Percentiles rank a stretch among this genome's conserved stretches.
These are phyloP conservation scores for Luehdorfia chinensis DNA, from an alignment of 1,140 invertebrate genomes.

Conservation along the genomic window DNA sequence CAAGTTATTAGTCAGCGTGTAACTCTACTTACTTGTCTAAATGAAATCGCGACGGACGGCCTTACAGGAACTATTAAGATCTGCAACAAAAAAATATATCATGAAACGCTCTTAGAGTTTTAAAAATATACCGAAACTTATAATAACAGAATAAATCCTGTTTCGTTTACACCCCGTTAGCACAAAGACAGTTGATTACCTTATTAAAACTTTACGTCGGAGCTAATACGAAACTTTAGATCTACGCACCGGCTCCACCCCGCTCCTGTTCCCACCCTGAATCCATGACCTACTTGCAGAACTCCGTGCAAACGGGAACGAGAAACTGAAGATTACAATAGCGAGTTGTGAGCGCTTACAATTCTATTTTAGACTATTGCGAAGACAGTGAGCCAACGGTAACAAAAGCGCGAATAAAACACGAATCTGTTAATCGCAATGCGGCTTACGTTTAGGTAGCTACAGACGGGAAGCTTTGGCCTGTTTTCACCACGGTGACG, in stretches of 20 bases:
- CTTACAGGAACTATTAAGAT: slow-evolving; percentile 48
- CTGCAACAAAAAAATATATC: slow-evolving; percentile 27
- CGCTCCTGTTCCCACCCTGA: not conserved
- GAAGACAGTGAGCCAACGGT: not conserved
- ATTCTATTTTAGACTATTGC: slow-evolving; percentile 7
- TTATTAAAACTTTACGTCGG: too few species aligned
- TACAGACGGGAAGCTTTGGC: too few species aligned
- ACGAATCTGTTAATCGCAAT: too few species aligned
- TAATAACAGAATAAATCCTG: too few species aligned
- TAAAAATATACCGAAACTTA: too few species aligned
- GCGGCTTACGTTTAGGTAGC: too few species aligned
- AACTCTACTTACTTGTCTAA: slow-evolving; percentile 52
- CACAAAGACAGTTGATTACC: too few species aligned
- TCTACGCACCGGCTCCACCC: not conserved
- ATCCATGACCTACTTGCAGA: slow-evolving; percentile 6
- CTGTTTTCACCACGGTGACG: too few species aligned
- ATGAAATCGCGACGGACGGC: slow-evolving; percentile 46
- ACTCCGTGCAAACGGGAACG: slow-evolving; percentile 1
- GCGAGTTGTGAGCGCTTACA: slow-evolving; percentile 3
- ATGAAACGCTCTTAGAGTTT: not conserved
- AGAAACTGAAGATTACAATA: slow-evolving; percentile 8
- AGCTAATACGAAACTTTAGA: slow-evolving; percentile 8
- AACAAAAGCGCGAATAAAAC: slow-evolving; percentile 7
- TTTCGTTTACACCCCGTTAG: too few species aligned
- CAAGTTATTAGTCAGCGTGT: too few species aligned